These are phyloP conservation scores for Vireo griseus DNA, from an alignment of 2,797 vertebrate genomes.

Conservation along the genomic window DNA sequence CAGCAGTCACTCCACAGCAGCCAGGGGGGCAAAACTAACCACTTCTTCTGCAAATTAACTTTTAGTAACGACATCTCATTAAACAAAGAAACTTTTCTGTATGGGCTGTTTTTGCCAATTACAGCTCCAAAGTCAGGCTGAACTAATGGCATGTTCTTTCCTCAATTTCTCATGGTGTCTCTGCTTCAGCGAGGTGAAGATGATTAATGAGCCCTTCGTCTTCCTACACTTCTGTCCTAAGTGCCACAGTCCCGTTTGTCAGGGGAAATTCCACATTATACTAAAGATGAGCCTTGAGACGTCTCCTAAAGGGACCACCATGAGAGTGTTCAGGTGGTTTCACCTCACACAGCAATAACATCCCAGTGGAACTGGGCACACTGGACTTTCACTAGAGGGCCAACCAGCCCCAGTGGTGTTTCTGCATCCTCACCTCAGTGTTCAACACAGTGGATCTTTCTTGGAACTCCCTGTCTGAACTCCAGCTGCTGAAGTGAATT, in stretches of 20 bases:
- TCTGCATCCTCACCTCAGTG: neutral
- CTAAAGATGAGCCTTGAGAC: neutral
- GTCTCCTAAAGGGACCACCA: neutral
- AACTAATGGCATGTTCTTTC: neutral
- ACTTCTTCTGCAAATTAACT: neutral
- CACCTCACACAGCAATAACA: neutral
- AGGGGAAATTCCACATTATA: neutral
- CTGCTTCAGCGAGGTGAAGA: neutral
- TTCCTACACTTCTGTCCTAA: neutral
- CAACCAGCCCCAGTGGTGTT: neutral
- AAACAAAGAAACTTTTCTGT: neutral
- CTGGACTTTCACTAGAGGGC: neutral
- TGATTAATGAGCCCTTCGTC: conserved; percentile 13
- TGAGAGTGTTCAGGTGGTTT: neutral
- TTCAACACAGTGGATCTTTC: neutral
- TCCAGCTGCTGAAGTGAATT: neutral
- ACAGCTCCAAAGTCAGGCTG: neutral
- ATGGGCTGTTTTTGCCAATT: neutral
- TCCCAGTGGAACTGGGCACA: neutral
- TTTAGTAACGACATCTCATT: neutral
- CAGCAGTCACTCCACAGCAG: neutral
- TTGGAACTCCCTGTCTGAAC: neutral
- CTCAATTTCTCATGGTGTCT: neutral
- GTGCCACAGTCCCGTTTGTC: neutral
- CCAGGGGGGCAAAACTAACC: neutral